Evolutionary conservation across 2,888 invertebrate species (phyloP).

Genomic region (Embidobia sp.): DNA sequence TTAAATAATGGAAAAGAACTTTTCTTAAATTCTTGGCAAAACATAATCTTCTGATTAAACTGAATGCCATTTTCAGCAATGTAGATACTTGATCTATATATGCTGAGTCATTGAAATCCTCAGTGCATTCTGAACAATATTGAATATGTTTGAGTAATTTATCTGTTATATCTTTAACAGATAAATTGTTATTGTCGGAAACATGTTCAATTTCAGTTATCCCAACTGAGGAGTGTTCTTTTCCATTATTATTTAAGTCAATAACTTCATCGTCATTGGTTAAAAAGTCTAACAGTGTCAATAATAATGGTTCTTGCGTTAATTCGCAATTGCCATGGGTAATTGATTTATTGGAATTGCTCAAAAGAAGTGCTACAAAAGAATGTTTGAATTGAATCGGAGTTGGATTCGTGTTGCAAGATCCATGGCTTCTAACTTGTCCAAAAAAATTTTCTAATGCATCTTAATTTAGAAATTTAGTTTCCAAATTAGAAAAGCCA

Average conservation of each 20-base stretch:
- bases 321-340: neutral
- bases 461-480: conserved; percentile 8
- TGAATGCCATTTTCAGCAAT: neutral
- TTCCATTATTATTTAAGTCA: neutral
- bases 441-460: conserved; percentile 24
- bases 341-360: neutral
- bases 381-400: conserved; percentile 9
- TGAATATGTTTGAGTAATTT: neutral
- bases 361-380: neutral
- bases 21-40: neutral
- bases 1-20: neutral
- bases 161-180: neutral
- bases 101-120: neutral
- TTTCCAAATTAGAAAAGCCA: neutral
- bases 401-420: conserved; percentile 4
- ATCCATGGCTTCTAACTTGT: conserved; percentile 13
- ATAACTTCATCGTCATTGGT: neutral
- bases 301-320: neutral
- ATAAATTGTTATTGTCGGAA: no score
- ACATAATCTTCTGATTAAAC: neutral
- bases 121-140: neutral
- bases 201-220: no score
- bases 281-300: neutral
- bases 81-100: neutral
- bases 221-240: neutral